A percentile compares a stretch with the other conserved stretches of the same genome.
Evolutionary conservation across 1,140 invertebrate genomes (phyloP).

Genomic region (Chionoecetes opilio): DNA sequence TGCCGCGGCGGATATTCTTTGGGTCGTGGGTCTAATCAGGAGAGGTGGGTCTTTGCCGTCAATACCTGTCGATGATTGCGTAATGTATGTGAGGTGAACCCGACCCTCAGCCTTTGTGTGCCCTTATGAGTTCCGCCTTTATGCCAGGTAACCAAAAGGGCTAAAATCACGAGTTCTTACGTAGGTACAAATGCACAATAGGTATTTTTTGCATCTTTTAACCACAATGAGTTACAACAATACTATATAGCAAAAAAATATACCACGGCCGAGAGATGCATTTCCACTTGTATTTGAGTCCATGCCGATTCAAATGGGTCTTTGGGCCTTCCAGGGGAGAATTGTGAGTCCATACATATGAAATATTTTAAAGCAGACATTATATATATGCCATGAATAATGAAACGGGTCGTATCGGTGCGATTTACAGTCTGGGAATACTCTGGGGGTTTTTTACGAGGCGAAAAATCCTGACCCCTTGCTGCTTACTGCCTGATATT

Average conservation of each 20-base stretch:
- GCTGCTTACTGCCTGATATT: too few species aligned
- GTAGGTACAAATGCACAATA: not conserved
- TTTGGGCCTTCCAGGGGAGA: not conserved
- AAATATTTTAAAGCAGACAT: slow-evolving; percentile 22
- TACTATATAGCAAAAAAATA: slow-evolving; percentile 1
- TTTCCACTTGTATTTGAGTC: not conserved
- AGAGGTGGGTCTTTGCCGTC: not conserved
- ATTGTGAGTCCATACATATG: slow-evolving; percentile 19
- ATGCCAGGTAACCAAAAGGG: not conserved
- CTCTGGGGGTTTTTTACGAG: too few species aligned
- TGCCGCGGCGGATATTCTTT: slow-evolving; percentile 22
- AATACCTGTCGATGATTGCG: slow-evolving; percentile 68
- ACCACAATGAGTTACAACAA: slow-evolving; percentile 42
- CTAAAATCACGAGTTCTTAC: not conserved
- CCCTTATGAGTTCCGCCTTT: not conserved
- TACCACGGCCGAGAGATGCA: not conserved
- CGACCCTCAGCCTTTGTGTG: not conserved
- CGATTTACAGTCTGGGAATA: not conserved
- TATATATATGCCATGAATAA: slow-evolving; percentile 31
- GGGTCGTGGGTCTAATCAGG: not conserved
- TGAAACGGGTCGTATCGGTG: not conserved
- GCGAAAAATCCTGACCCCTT: too few species aligned
- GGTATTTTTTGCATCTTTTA: slow-evolving; percentile 43
- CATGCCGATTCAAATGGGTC: not conserved
- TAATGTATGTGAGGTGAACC: slow-evolving; percentile 53